Evolutionary conservation across 2,888 invertebrate species (phyloP).

Genomic region (Drosophila diplacantha): DNA sequence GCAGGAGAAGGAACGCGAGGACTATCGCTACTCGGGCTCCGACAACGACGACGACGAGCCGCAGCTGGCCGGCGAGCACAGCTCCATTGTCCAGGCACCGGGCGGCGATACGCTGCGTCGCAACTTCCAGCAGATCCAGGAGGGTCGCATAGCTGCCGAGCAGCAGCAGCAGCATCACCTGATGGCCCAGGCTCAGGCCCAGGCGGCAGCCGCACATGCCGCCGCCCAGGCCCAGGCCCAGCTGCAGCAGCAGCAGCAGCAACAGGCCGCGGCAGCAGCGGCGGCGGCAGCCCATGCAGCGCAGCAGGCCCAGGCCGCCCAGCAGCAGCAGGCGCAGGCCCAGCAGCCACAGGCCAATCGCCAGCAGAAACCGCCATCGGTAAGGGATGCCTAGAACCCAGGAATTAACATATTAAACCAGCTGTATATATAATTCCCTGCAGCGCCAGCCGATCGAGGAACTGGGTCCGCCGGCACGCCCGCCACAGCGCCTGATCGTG

Average conservation of each 20-base stretch:
- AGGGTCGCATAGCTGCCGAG: constrained; percentile 82
- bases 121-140: constrained; percentile 99
- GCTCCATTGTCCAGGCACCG: constrained; percentile 91
- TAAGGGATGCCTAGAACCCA: constrained; percentile 45
- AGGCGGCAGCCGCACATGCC: constrained; percentile 67
- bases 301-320: constrained; percentile 54
- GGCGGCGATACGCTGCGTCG: constrained; percentile 97
- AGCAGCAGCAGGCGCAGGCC: constrained; percentile 77
- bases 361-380: constrained; percentile 78
- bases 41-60: constrained; percentile 98
- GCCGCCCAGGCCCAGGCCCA: constrained; percentile 78
- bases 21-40: constrained; percentile 94
- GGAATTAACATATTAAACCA: neutral
- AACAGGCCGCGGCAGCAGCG: constrained; percentile 78
- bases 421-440: neutral
- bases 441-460: constrained; percentile 81
- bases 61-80: constrained; percentile 94
- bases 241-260: constrained; percentile 77
- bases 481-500: constrained; percentile 93
- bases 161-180: constrained; percentile 78
- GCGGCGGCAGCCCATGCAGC: constrained; percentile 76
- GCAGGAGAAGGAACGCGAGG: constrained; percentile 90
- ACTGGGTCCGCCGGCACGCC: constrained; percentile 91
- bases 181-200: constrained; percentile 64
- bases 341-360: constrained; percentile 82